Evolutionary conservation across 2,888 invertebrate species (phyloP), one percentile per base, ranked within the genome.

Genomic region (Pristionchus japonicus): DNA sequence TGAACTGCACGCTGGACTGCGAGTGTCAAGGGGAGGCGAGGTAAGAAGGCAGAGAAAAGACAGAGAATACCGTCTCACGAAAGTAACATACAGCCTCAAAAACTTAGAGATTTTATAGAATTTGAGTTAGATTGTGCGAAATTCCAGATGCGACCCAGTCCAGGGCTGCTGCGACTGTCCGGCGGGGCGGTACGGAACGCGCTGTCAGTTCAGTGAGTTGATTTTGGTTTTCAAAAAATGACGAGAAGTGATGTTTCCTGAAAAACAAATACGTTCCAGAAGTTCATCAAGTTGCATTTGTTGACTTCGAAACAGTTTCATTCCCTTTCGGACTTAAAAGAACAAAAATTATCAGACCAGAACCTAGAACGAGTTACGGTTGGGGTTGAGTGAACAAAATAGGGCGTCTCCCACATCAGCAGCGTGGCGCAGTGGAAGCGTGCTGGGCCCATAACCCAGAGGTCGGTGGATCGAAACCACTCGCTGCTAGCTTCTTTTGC

Each of bases 401-500:
- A n/a, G n/a, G n/a, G n/a, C n/a, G n/a, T n/a, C n/a, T n/a, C n/a
- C n/a, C n/a, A n/a, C 43, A 85, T 70, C 89, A 96, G 96, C 96
- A 96, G 96, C 96, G 96, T 96, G 96, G 96, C 96, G 96, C 96
- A 96, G 96, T 96, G 96, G 96, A 94, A 96, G 96, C 96, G 96
- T 96, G 96, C 96, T 96, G 96, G 96, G 96, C 96, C 96, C 96
- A 96, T 96, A 96, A 96, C 96, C 97, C 97, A 97, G 97, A 97
- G 97, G 96, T 97, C 97, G 97, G 97, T 97, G 92, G 94, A 94
- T 94, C 94, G 94, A 94, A 94, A 94, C 94, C 93, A 93, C 93
- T 87, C 87, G 61, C 70, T 37, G 52, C 88, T 43, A 43, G 31
- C 23, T 52, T 34, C 23, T 34, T 83, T 27, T 84, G 31, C 49